phyloP scores from a whole-genome alignment of 2,888 invertebrate species.

The Aelia acuminata region DNA sequence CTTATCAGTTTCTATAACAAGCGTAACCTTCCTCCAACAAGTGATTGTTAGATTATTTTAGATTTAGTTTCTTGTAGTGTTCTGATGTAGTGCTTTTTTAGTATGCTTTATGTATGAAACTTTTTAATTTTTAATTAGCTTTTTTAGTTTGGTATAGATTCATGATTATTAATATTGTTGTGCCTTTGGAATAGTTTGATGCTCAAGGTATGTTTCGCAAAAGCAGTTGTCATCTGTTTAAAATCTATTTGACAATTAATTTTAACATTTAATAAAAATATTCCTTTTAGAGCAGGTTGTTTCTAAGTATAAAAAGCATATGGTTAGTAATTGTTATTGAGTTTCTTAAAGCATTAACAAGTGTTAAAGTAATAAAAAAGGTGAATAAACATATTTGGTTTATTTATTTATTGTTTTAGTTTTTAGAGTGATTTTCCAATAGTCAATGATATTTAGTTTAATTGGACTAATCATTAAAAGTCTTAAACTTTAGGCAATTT shows the following conservation, averaged over 20 bases:
- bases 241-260: neutral
- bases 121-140: neutral
- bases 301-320: neutral
- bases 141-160: conserved; percentile 26
- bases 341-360: neutral
- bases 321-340: neutral
- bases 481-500: too few relatives aligned
- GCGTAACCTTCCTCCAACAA: conserved; percentile 29
- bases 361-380: neutral
- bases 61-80: conserved; percentile 35
- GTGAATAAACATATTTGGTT: too few relatives aligned
- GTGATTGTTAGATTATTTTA: conserved; percentile 35
- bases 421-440: too few relatives aligned
- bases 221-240: neutral
- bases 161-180: neutral
- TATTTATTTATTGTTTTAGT: too few relatives aligned
- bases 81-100: conserved; percentile 8
- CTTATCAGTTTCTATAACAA: conserved; percentile 39
- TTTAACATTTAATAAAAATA: neutral
- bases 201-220: conserved; percentile 45
- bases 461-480: too few relatives aligned
- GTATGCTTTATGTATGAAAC: neutral
- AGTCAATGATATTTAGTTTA: too few relatives aligned
- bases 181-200: conserved; percentile 49
- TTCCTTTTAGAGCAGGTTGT: neutral